Evolutionary conservation across 92 coral and sea anemone genomes (phyloP).

Genomic region (Palythoa grandis): DNA sequence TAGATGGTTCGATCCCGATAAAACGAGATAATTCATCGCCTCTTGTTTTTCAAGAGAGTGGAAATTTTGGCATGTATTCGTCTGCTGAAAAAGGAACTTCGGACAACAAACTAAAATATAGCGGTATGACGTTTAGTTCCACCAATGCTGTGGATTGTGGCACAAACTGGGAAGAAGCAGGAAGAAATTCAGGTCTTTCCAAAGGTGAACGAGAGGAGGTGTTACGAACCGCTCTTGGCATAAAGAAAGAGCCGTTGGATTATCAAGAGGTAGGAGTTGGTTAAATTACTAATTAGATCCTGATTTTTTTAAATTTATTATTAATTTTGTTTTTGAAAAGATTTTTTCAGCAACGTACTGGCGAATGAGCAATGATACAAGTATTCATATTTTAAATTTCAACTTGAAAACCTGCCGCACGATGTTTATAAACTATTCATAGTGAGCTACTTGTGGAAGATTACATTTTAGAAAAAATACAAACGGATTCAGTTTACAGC

Average conservation of each 20-base stretch:
- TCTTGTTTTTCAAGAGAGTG: background rate
- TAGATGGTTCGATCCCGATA: background rate
- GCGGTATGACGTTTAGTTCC: background rate
- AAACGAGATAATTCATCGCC: background rate
- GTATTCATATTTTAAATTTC: too few species aligned
- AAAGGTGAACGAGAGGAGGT: constrained; percentile 44
- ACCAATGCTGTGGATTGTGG: background rate
- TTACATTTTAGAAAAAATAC: too few species aligned
- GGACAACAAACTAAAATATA: background rate
- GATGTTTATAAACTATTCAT: too few species aligned
- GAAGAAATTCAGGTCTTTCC: background rate
- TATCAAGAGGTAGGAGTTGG: constrained; percentile 37
- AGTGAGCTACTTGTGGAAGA: too few species aligned
- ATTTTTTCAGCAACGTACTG: too few species aligned
- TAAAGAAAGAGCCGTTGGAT: constrained; percentile 57
- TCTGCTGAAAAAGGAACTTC: constrained; percentile 1
- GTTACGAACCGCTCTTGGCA: constrained; percentile 56
- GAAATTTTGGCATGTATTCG: background rate
- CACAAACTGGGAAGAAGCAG: background rate
- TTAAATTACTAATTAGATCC: background rate
- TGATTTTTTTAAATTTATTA: background rate
- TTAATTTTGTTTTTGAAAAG: too few species aligned
- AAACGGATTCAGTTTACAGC: too few species aligned
- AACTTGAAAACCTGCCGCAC: too few species aligned
- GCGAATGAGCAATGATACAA: too few species aligned